Evolutionary conservation across 2,113 vertebrate genomes (phyloP).

Genomic region (Limnothrissa miodon): DNA sequence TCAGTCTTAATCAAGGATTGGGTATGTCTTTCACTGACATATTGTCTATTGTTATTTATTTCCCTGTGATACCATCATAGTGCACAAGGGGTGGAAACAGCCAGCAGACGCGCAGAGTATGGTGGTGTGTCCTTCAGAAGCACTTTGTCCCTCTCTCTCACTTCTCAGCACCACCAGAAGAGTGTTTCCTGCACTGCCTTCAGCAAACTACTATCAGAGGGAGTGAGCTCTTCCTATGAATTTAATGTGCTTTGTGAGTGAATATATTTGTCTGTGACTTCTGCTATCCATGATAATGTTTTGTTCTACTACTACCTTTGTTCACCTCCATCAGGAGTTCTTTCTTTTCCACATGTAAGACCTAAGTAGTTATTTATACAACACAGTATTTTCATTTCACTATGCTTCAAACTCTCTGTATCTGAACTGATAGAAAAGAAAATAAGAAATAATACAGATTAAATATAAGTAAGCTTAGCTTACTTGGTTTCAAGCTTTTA

Average conservation of each 20-base stretch:
- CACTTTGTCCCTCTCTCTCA: slow-evolving; percentile 58
- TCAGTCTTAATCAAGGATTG: too few species aligned
- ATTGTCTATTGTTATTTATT: slow-evolving; percentile 12
- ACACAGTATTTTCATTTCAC: too few species aligned
- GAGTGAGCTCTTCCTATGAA: slow-evolving; percentile 68
- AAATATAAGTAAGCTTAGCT: too few species aligned
- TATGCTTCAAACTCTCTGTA: too few species aligned
- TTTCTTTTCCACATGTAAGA: too few species aligned
- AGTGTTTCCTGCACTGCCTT: slow-evolving; percentile 72
- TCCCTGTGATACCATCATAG: slow-evolving; percentile 46
- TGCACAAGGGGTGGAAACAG: slow-evolving; percentile 56
- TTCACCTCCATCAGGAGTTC: too few species aligned
- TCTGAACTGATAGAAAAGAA: too few species aligned
- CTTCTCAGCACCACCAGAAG: slow-evolving; percentile 65
- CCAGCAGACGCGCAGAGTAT: slow-evolving; percentile 51
- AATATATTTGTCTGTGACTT: neutral
- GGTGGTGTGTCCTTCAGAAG: slow-evolving; percentile 67
- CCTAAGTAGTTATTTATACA: too few species aligned
- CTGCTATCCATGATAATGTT: too few species aligned
- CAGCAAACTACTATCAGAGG: slow-evolving; percentile 63
- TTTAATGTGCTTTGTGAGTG: slow-evolving; percentile 75
- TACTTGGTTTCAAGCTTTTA: too few species aligned
- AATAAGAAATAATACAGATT: too few species aligned
- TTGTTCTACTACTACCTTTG: too few species aligned
- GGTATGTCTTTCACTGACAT: neutral